These are phyloP conservation scores for Trogon melanurus DNA, from an alignment of 2,113 vertebrate species.

Conservation along the genomic window DNA sequence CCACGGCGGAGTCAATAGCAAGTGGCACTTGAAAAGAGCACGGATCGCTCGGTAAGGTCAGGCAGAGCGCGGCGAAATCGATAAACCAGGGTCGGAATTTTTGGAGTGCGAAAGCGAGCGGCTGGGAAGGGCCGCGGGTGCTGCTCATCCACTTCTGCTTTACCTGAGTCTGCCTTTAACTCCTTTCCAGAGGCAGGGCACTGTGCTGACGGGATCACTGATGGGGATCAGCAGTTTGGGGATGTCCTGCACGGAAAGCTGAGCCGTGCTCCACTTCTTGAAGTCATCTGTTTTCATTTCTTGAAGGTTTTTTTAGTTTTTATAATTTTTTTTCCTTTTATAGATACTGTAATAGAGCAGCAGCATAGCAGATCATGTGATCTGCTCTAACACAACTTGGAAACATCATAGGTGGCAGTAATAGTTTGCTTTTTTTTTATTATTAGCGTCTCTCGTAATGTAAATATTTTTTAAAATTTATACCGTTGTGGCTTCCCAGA, in stretches of 20 bases:
- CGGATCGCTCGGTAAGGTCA: not conserved
- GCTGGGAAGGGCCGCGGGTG: not conserved
- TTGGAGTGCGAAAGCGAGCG: not conserved
- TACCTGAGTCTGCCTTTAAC: not conserved
- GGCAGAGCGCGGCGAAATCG: not conserved
- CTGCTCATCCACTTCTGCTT: not conserved
- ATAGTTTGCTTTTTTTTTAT: not conserved
- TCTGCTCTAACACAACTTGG: not conserved
- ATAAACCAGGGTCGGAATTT: not conserved
- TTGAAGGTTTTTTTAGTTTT: no score
- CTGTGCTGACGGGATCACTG: no score
- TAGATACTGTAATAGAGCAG: not conserved
- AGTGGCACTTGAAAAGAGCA: constrained; percentile 23
- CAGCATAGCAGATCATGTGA: not conserved
- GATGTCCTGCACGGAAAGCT: no score
- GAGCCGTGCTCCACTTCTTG: no score
- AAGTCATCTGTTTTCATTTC: no score
- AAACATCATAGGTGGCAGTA: not conserved
- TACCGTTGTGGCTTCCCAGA: rapidly evolving
- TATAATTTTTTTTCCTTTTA: not conserved
- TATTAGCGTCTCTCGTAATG: not conserved
- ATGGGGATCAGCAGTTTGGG: no score
- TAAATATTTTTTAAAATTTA: not conserved
- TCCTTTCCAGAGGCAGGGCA: not conserved
- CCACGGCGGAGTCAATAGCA: not conserved